These are phyloP conservation scores for Leptobrachium ailaonicum DNA, from an alignment of 2,113 vertebrate genomes.

Conservation along the genomic window DNA sequence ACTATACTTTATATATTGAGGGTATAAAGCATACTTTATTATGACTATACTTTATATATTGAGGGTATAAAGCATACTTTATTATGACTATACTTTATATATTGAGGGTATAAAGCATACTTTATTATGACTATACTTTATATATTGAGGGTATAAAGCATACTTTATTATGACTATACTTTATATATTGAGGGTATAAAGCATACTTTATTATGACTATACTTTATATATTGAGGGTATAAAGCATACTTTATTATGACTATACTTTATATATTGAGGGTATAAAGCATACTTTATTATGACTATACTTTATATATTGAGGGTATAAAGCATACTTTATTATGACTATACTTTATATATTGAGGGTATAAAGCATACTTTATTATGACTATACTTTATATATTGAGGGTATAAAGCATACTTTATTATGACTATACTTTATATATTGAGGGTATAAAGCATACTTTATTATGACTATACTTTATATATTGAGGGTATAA, in stretches of 20 bases:
- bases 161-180: slow-evolving; percentile 19
- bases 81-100: slow-evolving; percentile 11
- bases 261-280: slow-evolving; percentile 15
- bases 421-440: slow-evolving; percentile 21
- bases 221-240: slow-evolving; percentile 5
- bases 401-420: neutral
- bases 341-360: slow-evolving; percentile 12
- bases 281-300: neutral
- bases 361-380: neutral
- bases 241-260: slow-evolving; percentile 2
- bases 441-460: neutral
- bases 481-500: neutral
- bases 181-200: neutral
- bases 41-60: slow-evolving; percentile 5
- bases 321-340: neutral
- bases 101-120: neutral
- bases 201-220: neutral
- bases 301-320: slow-evolving; percentile 11
- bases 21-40: neutral
- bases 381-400: neutral
- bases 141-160: neutral
- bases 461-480: neutral
- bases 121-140: neutral
- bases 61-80: slow-evolving; percentile 3
- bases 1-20: slow-evolving; percentile 17